Conservation (phyloP, 2,113 vertebrate genomes). For the Abramis brama region DNA sequence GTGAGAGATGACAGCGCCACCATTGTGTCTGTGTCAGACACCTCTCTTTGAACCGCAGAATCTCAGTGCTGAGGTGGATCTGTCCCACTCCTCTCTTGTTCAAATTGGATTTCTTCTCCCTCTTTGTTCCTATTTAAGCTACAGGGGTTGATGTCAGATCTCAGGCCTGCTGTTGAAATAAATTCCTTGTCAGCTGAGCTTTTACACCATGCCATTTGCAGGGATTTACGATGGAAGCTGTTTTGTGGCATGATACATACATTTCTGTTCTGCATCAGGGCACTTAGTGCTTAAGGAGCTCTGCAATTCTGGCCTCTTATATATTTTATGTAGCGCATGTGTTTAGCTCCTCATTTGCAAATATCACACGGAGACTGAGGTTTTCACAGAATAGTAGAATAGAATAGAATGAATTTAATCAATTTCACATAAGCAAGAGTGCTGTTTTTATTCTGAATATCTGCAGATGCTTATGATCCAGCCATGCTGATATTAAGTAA, state of each 20-base stretch:
- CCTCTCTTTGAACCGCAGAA: slow-evolving; percentile 42
- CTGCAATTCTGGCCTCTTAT: neutral
- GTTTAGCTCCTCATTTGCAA: slow-evolving; percentile 44
- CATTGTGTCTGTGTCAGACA: slow-evolving; percentile 53
- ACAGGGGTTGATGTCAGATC: slow-evolving; percentile 48
- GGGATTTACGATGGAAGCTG: slow-evolving; percentile 47
- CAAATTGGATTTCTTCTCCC: slow-evolving; percentile 55
- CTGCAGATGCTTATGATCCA: neutral
- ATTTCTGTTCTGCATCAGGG: slow-evolving; percentile 35
- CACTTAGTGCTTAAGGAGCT: slow-evolving; percentile 38
- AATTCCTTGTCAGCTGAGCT: slow-evolving; percentile 43
- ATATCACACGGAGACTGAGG: slow-evolving; percentile 37
- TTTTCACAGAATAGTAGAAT: slow-evolving; percentile 45
- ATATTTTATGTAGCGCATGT: slow-evolving; percentile 47
- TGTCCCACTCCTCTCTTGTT: slow-evolving; percentile 40
- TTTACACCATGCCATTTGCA: slow-evolving; percentile 46
- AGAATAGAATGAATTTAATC: slow-evolving; percentile 38
- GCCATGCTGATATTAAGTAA: neutral
- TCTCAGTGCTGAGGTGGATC: slow-evolving; percentile 54
- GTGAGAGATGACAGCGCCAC: slow-evolving; percentile 49
- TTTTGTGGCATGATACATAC: slow-evolving; percentile 24
- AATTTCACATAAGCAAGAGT: neutral
- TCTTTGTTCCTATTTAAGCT: slow-evolving; percentile 44
- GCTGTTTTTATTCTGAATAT: neutral
- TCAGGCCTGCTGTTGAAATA: slow-evolving; percentile 34